Evolutionary conservation across 2,797 vertebrate species (phyloP).

Genomic region (Avahi laniger): DNA sequence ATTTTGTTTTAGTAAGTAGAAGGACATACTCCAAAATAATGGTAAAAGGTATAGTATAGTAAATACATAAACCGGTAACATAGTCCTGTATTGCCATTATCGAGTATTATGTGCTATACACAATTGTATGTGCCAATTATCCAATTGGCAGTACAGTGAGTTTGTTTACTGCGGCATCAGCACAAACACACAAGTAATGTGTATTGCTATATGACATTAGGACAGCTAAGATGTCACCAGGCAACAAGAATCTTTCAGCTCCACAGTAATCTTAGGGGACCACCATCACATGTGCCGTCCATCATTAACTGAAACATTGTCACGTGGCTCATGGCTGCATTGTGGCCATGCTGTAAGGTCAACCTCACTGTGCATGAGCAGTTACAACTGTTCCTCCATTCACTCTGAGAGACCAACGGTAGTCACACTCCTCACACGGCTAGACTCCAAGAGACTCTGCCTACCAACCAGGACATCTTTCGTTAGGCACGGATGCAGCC

Average conservation of each 20-base stretch:
- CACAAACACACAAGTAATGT: not conserved
- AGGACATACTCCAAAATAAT: not conserved
- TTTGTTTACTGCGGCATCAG: not conserved
- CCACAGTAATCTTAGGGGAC: not conserved
- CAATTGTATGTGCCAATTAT: not conserved
- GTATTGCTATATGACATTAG: no score
- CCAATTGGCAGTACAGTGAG: not conserved
- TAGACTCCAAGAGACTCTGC: not conserved
- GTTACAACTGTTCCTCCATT: no score
- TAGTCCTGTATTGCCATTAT: no score
- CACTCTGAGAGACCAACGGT: not conserved
- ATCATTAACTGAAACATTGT: not conserved
- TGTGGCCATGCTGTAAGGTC: not conserved
- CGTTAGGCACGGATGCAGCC: not conserved
- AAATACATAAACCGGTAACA: not conserved
- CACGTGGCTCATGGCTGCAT: fast-evolving
- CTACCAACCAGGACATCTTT: not conserved
- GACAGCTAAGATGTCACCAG: no score
- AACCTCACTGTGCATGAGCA: not conserved
- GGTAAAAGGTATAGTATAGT: not conserved
- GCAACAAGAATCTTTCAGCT: not conserved
- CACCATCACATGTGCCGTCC: not conserved
- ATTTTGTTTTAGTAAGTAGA: not conserved
- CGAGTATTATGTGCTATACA: not conserved
- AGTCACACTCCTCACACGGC: not conserved